A percentile compares a stretch with the other conserved stretches of the same genome.
phyloP scores from a whole-genome alignment of 2,113 vertebrate species.

The Odocoileus virginianus region DNA sequence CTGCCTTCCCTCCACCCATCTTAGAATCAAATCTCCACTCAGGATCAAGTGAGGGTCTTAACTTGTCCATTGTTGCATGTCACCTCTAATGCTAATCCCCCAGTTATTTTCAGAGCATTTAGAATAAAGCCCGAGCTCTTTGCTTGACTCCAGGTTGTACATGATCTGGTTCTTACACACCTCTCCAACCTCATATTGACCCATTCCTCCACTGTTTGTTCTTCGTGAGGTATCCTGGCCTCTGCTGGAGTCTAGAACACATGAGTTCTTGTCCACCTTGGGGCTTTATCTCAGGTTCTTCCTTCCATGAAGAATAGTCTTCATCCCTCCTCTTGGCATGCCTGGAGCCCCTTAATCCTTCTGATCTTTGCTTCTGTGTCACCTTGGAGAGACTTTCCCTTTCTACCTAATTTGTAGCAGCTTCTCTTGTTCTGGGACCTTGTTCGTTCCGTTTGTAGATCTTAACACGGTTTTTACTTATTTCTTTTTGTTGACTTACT shows the following conservation, averaged over 20 bases:
- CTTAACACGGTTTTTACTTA: background rate
- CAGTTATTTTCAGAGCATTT: background rate
- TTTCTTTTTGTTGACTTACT: background rate
- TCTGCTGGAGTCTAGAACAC: background rate
- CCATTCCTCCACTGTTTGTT: accelerated
- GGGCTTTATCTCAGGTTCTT: background rate
- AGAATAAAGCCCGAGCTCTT: background rate
- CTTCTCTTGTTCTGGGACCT: background rate
- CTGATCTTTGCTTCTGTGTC: background rate
- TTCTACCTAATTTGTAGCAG: background rate
- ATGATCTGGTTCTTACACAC: accelerated
- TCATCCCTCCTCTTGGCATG: background rate
- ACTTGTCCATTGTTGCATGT: background rate
- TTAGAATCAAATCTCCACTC: background rate
- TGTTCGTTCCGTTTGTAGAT: background rate
- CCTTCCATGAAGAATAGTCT: background rate
- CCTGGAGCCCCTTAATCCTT: background rate
- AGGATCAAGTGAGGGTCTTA: background rate
- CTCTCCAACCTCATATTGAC: background rate
- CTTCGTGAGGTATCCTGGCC: background rate
- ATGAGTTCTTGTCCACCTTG: background rate
- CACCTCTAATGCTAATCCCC: background rate
- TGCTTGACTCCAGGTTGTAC: background rate
- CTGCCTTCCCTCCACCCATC: background rate
- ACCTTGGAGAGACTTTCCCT: background rate